Evolutionary conservation across 2,888 invertebrate genomes (phyloP), one percentile per base, ranked within the genome.

Genomic region (Cerceris rybyensis): DNA sequence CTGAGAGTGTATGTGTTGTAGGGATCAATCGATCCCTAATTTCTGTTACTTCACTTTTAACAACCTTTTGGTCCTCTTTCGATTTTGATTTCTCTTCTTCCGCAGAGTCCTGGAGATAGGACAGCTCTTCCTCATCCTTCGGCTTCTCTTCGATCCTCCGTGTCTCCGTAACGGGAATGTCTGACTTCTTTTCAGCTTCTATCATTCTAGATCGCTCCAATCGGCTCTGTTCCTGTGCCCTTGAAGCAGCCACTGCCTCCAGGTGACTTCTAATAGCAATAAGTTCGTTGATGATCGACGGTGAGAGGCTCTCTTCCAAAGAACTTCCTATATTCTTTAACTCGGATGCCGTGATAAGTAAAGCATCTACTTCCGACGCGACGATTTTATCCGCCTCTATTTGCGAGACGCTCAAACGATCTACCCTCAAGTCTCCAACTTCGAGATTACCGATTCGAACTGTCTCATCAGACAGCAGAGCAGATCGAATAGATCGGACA

Each of bases 361-460:
- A 94, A 7, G 96, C 96, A 88, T 97, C 97, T 76, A 97, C 95
- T 91, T 97, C 96, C 0, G 97, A 96, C 0, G 97, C 97, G 64
- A 96, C 93, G 78, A 97, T 96, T 90, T 96, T 96, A 70, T 95
- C 95, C 0, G 97, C 97, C 90, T 96, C 95, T 55, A 97, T 92
- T 86, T 96, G 96, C 72, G 96, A 95, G 0, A 97, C 97, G 80
- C 95, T 96, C 17, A 97, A 91, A 64, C 96, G 94, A 70, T 97
- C 96, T 0, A 97, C 97, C 88, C 96, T 96, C 76, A 97, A 93
- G 89, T 97, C 96, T 41, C 93, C 93, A 0, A 97, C 95, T 89
- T 96, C 95, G 50, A 96, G 93, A 83, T 95, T 94, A 85, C 95
- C 94, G 61, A 96, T 95, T 89, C 92, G 93, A 11, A 92, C 72